Base-by-base conservation (phyloP, 2,797 vertebrate genomes). In the Pantherophis vulpinus region DNA sequence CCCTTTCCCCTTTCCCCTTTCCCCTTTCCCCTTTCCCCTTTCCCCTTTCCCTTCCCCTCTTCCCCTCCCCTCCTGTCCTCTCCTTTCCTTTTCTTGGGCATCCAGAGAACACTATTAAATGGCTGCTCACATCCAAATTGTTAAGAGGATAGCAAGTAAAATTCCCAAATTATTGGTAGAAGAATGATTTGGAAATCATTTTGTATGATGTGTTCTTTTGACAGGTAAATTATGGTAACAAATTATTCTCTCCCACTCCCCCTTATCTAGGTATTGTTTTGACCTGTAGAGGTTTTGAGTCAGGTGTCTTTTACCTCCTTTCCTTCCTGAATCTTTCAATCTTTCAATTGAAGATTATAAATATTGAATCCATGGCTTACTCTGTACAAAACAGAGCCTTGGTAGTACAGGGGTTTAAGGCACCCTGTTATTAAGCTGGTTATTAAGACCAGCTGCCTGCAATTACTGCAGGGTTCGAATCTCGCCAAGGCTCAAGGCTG, bases 111-210 rank as follows among this genome's bases (percentile, higher is more conserved):
- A 32, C 23, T 23, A 8, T 32, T 16, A 47, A n/a, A 18, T 47
- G 54, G 6, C 32, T 56, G 6, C 2, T 23, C 55, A 12, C 58
- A 37, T 25, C 37, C 32, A 83, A 56, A 58, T 58, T 91, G 18
- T 23, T 74, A 74, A 60, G 55, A 47, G 6, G 54, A 6, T 91
- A 27, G 23, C 25, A 27, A 58, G 32, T 23, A 74, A 74, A 25
- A 83, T 13, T 32, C 14, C 32, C 27, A 58, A 59, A n/a, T 25
- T 91, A 25, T 83, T 42, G 14, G 37, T 12, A 63, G 42, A 89
- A 51, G 29, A 51, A n/a, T n/a, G n/a, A n/a, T 60, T 60, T 91
- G 91, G 92, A 86, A 89, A 90, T 29, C 37, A 61, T 86, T 92
- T 86, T 92, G 89, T n/a, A 51, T 27, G 29, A 18, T 27, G 5